phyloP scores from a whole-genome alignment of 2,888 invertebrate genomes.

The Branchipolynoe longqiensis region DNA sequence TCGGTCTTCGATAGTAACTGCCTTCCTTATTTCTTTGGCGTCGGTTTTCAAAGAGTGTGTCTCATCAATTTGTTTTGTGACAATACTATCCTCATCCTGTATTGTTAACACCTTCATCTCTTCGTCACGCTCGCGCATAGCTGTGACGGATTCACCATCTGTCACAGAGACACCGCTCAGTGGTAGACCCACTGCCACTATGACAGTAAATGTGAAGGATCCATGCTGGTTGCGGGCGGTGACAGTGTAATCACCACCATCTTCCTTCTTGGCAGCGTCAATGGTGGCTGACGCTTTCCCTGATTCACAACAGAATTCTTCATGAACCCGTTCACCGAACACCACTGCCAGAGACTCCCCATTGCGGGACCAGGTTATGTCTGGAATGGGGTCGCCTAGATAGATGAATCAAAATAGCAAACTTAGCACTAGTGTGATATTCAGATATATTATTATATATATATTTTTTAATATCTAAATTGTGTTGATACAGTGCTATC shows the following conservation, averaged over 20 bases:
- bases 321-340: neutral
- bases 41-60: neutral
- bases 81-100: constrained; percentile 59
- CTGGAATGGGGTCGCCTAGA: constrained; percentile 63
- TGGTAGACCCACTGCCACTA: constrained; percentile 56
- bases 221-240: constrained; percentile 24
- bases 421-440: no score
- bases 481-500: no score
- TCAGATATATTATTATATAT: no score
- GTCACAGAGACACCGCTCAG: neutral
- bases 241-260: constrained; percentile 49
- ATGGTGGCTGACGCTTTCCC: neutral
- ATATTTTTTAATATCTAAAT: no score
- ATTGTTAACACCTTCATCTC: constrained; percentile 56
- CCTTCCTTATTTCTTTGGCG: neutral
- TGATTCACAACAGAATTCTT: neutral
- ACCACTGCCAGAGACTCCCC: constrained; percentile 64
- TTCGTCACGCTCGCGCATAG: constrained; percentile 54
- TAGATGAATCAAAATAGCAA: no score
- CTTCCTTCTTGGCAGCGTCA: neutral
- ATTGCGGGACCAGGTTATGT: constrained; percentile 77
- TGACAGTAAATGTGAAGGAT: constrained; percentile 1
- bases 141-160: neutral
- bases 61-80: constrained; percentile 58
- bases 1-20: neutral